A percentile compares a stretch with the other conserved stretches of the same genome.
Conservation (phyloP, 2,888 invertebrate genomes). For the Dasypogon diadema region DNA sequence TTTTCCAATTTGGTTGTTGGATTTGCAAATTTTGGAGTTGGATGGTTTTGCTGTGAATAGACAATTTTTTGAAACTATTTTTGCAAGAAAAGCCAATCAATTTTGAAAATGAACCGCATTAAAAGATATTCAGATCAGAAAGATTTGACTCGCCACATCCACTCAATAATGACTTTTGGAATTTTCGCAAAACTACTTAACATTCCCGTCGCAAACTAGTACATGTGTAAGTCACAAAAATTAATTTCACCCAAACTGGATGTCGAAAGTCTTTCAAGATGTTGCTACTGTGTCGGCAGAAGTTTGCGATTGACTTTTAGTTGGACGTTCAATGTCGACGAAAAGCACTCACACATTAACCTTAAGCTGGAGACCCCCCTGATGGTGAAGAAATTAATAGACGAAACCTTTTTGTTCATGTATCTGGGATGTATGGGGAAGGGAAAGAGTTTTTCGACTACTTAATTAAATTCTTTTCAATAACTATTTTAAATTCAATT, state of each 20-base stretch:
- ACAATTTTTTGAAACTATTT: no score
- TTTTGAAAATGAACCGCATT: no score
- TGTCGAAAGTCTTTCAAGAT: conserved; percentile 20
- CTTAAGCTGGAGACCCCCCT: not conserved
- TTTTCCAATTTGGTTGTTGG: no score
- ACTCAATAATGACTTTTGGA: not conserved
- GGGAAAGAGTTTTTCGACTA: not conserved
- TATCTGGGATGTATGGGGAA: no score
- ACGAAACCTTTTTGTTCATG: not conserved
- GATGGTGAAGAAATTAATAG: not conserved
- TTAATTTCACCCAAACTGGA: conserved; percentile 4
- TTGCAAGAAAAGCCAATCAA: no score
- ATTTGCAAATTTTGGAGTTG: no score
- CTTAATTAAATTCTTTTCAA: not conserved
- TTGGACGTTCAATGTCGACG: not conserved
- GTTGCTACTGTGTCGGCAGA: conserved; percentile 2
- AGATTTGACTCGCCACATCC: no score
- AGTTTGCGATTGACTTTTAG: conserved; percentile 23
- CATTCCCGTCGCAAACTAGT: not conserved
- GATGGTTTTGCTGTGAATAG: no score
- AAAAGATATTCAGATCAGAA: no score
- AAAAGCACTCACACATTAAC: not conserved
- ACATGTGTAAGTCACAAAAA: conserved; percentile 19
- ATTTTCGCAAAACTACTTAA: not conserved
- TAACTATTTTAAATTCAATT: not conserved